These are phyloP conservation scores for Pomatostomus ruficeps DNA, from an alignment of 2,113 vertebrate genomes.

Conservation along the genomic window DNA sequence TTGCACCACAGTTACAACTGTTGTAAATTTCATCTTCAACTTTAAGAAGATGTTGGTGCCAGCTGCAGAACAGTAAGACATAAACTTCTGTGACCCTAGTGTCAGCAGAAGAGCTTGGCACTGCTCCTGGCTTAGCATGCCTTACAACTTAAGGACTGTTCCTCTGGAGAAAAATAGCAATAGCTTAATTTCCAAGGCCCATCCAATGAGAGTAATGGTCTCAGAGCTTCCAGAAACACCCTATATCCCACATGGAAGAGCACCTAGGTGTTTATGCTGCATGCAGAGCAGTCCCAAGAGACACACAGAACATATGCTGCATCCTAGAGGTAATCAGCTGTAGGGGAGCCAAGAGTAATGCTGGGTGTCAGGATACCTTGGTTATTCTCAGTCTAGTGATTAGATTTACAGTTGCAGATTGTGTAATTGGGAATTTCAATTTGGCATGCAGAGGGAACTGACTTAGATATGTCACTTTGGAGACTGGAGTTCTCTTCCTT, in stretches of 20 bases:
- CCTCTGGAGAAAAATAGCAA: not conserved
- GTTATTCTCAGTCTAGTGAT: not conserved
- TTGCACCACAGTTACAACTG: not conserved
- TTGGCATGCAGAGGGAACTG: not conserved
- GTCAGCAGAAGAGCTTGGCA: not conserved
- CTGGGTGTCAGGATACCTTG: not conserved
- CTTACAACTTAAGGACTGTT: not conserved
- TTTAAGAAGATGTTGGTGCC: not conserved
- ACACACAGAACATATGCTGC: not conserved
- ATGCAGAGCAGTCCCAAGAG: not conserved
- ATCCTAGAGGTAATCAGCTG: not conserved
- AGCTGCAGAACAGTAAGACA: not conserved
- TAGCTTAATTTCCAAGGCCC: not conserved
- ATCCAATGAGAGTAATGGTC: not conserved
- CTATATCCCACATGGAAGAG: rapidly evolving
- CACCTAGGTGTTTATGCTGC: not conserved
- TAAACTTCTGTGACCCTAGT: not conserved
- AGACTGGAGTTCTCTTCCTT: not conserved
- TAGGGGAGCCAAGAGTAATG: not conserved
- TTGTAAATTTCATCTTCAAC: not conserved
- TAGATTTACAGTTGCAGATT: not conserved
- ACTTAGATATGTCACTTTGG: not conserved
- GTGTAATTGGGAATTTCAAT: not conserved
- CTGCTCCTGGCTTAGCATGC: rapidly evolving
- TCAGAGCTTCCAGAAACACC: not conserved